A percentile compares a stretch with the other conserved stretches of the same genome.
Conservation (phyloP, 2,888 invertebrate species). For the Parnassius mnemosyne region DNA sequence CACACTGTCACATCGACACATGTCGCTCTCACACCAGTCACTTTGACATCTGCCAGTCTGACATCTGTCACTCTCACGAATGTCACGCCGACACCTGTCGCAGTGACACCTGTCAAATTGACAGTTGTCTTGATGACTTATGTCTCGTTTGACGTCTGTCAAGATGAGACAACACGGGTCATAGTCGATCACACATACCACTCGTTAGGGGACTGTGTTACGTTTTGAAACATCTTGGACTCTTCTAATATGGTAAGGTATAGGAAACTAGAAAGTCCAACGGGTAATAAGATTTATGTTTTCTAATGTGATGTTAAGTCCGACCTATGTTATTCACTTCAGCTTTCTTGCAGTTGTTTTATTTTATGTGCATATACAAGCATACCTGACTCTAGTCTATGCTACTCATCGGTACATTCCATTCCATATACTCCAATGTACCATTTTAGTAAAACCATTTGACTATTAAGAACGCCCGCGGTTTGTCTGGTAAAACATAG, state of each 20-base stretch:
- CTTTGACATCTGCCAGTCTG: neutral
- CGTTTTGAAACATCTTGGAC: neutral
- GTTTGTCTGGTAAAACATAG: neutral
- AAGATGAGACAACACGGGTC: too few relatives aligned
- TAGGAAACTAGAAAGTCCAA: neutral
- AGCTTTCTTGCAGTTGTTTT: neutral
- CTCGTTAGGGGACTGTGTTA: neutral
- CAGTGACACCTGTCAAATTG: neutral
- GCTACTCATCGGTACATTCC: conserved; percentile 13
- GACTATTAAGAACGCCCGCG: neutral
- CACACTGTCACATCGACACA: neutral
- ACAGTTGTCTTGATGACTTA: neutral
- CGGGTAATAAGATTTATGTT: neutral
- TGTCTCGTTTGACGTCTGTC: too few relatives aligned
- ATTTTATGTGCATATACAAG: neutral
- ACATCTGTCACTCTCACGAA: neutral
- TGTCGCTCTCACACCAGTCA: neutral
- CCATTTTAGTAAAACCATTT: neutral
- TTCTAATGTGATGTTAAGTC: neutral
- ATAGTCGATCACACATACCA: neutral
- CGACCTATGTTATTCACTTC: neutral
- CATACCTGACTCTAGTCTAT: neutral
- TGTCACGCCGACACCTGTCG: neutral
- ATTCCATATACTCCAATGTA: conserved; percentile 17
- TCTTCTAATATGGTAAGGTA: neutral